A percentile compares a stretch with the other conserved stretches of the same genome.
These are phyloP conservation scores for Cavia aperea DNA, from an alignment of 2,113 vertebrate species.

Conservation along the genomic window DNA sequence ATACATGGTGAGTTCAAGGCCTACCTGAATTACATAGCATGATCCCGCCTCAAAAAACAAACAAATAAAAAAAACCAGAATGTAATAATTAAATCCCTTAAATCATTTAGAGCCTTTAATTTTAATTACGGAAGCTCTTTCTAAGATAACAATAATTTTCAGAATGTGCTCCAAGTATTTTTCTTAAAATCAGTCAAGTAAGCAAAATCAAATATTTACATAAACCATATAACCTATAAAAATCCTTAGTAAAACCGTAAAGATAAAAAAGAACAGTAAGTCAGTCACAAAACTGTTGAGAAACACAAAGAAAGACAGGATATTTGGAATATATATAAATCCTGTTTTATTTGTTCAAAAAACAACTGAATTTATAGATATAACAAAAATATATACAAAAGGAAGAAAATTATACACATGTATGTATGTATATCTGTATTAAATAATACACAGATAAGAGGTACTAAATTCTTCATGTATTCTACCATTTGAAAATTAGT, in stretches of 20 bases:
- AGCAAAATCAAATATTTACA: not conserved
- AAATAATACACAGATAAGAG: not conserved
- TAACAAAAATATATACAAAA: not conserved
- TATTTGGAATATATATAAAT: not conserved
- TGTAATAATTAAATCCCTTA: not conserved
- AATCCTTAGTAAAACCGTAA: not conserved
- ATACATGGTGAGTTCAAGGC: not conserved
- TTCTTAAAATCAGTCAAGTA: not conserved
- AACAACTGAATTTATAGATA: not conserved
- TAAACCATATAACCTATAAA: not conserved
- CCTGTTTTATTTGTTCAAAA: not conserved
- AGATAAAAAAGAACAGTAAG: not conserved
- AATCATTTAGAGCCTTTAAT: not conserved
- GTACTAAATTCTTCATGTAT: not conserved
- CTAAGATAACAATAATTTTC: not conserved
- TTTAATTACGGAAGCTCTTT: not conserved
- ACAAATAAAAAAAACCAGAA: not conserved
- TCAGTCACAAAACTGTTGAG: not conserved
- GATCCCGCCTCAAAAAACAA: not conserved
- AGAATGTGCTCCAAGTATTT: not conserved
- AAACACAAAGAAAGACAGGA: not conserved
- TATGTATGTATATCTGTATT: not conserved
- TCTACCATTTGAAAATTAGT: not conserved
- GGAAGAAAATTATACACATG: not conserved
- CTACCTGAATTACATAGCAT: not conserved